Conservation (phyloP, 2,888 invertebrate genomes). For the Megamerina dolium region DNA sequence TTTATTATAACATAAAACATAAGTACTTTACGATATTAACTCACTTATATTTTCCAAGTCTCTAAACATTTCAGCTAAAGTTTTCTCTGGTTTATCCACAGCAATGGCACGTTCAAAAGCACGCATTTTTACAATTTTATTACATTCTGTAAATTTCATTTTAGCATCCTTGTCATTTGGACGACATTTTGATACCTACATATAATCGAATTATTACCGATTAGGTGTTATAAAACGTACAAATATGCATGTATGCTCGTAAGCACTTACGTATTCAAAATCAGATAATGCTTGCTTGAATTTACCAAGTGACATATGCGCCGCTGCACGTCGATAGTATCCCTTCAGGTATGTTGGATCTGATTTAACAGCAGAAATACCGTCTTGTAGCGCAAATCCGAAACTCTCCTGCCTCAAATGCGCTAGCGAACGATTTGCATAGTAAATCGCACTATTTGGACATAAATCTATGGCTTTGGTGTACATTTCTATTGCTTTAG, state of each 20-base stretch:
- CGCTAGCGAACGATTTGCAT: constrained; percentile 92
- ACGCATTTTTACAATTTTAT: constrained; percentile 88
- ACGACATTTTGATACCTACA: constrained; percentile 79
- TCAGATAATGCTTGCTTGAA: constrained; percentile 94
- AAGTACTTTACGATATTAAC: constrained; percentile 15
- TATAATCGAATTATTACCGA: constrained; percentile 4
- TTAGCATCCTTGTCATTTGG: constrained; percentile 94
- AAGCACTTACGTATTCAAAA: constrained; percentile 81
- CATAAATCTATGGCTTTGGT: constrained; percentile 82
- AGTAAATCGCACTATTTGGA: constrained; percentile 79
- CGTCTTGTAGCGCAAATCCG: constrained; percentile 90
- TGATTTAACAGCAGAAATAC: constrained; percentile 81
- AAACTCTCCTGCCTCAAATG: constrained; percentile 91
- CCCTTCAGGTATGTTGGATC: constrained; percentile 91
- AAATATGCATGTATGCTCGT: no score
- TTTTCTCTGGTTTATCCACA: constrained; percentile 80
- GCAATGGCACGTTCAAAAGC: constrained; percentile 97
- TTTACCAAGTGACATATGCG: constrained; percentile 96
- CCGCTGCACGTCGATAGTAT: constrained; percentile 93
- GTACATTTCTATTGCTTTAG: constrained; percentile 82
- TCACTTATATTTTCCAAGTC: constrained; percentile 87
- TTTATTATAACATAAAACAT: no score
- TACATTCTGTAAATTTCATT: constrained; percentile 86
- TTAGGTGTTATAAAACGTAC: no score
- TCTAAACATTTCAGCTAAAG: constrained; percentile 74